These are phyloP conservation scores for Epinotia nisella DNA, from an alignment of 2,888 invertebrate genomes.

Conservation along the genomic window DNA sequence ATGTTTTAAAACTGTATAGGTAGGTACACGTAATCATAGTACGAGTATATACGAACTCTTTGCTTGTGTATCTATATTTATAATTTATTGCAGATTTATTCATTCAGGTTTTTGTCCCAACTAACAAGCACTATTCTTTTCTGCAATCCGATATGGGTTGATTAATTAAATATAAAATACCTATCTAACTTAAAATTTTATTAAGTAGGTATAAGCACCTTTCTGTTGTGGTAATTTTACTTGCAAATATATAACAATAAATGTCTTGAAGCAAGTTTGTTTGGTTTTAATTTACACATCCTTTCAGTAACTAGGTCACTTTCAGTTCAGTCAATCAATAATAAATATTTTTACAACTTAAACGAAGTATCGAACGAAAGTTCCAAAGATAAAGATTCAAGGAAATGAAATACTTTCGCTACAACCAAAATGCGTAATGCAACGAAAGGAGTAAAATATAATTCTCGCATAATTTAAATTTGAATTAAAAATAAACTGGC, in stretches of 20 bases:
- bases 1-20: not conserved
- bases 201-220: too few relatives aligned
- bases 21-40: too few relatives aligned
- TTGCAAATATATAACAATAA: slow-evolving; percentile 6
- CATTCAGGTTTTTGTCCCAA: too few relatives aligned
- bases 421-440: slow-evolving; percentile 28
- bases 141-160: too few relatives aligned
- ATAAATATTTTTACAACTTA: slow-evolving; percentile 23
- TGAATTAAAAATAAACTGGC: not conserved
- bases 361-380: slow-evolving; percentile 35
- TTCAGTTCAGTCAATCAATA: not conserved
- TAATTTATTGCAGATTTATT: too few relatives aligned
- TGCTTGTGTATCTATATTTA: too few relatives aligned
- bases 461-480: slow-evolving; percentile 10
- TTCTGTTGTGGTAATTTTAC: not conserved
- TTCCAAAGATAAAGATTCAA: slow-evolving; percentile 30
- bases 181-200: too few relatives aligned
- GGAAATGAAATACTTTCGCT: slow-evolving; percentile 42
- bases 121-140: too few relatives aligned
- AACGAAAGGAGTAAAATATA: slow-evolving; percentile 35
- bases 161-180: too few relatives aligned
- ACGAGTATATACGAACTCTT: too few relatives aligned
- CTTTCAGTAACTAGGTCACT: slow-evolving; percentile 14
- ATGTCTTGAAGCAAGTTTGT: slow-evolving; percentile 3
- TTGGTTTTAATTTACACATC: slow-evolving; percentile 35